Evolutionary conservation across 2,113 vertebrate genomes (phyloP).

Genomic region (Chunga burmeisteri): DNA sequence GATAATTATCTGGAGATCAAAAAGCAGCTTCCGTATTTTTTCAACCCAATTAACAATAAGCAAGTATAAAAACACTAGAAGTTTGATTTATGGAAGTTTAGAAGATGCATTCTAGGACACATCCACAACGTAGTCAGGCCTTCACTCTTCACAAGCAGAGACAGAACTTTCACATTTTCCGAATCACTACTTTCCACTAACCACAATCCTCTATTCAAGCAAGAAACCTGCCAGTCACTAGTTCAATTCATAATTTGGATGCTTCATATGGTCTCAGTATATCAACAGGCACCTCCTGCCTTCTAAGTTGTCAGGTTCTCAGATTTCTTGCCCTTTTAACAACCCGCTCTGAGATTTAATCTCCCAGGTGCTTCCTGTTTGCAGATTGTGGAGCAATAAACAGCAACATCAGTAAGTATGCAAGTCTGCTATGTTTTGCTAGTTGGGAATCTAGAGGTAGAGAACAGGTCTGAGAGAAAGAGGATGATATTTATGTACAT

Average conservation of each 20-base stretch:
- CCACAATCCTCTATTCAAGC: not conserved
- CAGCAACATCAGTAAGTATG: not conserved
- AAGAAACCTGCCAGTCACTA: not conserved
- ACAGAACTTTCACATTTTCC: not conserved
- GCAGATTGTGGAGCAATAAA: slow-evolving; percentile 37
- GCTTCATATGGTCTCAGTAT: not conserved
- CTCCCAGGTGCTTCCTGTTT: slow-evolving; percentile 65
- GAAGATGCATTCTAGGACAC: not conserved
- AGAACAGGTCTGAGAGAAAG: not conserved
- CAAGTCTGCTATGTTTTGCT: not conserved
- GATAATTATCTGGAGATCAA: not conserved
- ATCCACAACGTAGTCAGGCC: not conserved
- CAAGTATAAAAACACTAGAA: not conserved
- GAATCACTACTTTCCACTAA: not conserved
- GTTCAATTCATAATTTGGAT: not conserved
- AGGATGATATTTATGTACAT: not conserved
- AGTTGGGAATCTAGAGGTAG: not conserved
- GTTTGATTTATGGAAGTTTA: not conserved
- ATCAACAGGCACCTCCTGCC: not conserved
- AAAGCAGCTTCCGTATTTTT: not conserved
- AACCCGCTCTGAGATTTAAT: slow-evolving; percentile 32
- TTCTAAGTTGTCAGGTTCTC: not conserved
- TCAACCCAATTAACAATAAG: not conserved
- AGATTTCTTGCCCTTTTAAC: slow-evolving; percentile 45
- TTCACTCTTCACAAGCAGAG: not conserved